Evolutionary conservation across 2,113 vertebrate species (phyloP), one percentile per base, ranked within the genome.

Genomic region (Galbula dea): DNA sequence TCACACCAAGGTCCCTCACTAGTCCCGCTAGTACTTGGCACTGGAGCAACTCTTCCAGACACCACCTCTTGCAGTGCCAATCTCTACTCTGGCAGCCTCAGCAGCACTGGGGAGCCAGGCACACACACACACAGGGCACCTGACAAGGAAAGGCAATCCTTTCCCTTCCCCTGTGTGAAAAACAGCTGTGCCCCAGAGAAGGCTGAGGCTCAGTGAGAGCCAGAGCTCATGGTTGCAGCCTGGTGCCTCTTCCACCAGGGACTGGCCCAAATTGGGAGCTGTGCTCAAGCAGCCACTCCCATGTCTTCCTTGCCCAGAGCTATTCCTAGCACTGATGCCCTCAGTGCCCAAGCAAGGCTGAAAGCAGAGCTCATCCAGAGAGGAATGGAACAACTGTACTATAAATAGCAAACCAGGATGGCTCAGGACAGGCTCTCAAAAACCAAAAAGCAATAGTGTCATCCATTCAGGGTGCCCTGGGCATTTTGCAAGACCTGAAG

Each of bases 361-460:
- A 89, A 95, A 96, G 86, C 75, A 68, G 65, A 92, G 67, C 92
- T 78, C 43, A 0, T 73, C 65, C 84, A 76, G 49, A 48, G 59
- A 88, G 90, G 84, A 96, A 92, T 83, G 88, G 90, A 96, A 95
- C 65, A 93, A 83, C 74, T 36, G 59, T 59, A 65, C 93, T 96
- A 96, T 93, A 96, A 97, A 96, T 97, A 97, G 95, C 76, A 85
- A 86, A 45, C 8, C 36, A 87, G 82, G 61, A 75, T 37, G 65
- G 89, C 54, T 91, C 59, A 30, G 48, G 80, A 29, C 80, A 72
- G 61, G 36, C 86, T 84, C 57, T 75, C 34, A 78, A 91, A 74
- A 84, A n/a, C 54, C 57, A 62, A 62, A 83, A 61, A 95, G 79
- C 52, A 66, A 26, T 22, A 86, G 32, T 65, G 57, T 72, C 46